phyloP scores from a whole-genome alignment of 1,140 invertebrate genomes.

The Drosophila azteca region DNA sequence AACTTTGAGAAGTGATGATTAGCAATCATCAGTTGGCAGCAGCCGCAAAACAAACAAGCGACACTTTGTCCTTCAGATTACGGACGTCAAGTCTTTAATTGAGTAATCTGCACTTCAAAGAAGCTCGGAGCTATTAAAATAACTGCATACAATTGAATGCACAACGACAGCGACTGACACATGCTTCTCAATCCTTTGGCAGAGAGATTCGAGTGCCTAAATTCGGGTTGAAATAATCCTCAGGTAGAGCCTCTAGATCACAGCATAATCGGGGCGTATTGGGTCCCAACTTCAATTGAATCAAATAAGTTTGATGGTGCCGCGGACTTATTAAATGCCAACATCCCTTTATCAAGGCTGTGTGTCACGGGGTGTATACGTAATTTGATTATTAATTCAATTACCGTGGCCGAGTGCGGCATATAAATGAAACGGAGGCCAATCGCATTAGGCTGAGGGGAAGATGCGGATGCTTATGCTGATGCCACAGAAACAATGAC shows the following conservation, averaged over 20 bases:
- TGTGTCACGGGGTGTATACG: constrained; percentile 70
- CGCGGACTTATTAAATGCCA: constrained; percentile 16
- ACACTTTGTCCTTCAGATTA: too few relatives aligned
- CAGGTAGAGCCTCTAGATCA: background rate
- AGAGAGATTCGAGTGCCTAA: background rate
- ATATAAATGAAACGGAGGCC: constrained; percentile 54
- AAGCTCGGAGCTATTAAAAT: background rate
- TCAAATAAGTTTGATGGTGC: constrained; percentile 42
- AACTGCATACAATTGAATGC: background rate
- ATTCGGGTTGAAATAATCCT: background rate
- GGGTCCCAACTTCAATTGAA: constrained; percentile 49
- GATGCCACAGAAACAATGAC: constrained; percentile 61
- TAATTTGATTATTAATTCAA: constrained; percentile 82
- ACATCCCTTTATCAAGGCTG: constrained; percentile 14
- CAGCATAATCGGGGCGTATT: constrained; percentile 25
- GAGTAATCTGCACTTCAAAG: background rate
- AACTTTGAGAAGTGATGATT: too few relatives aligned
- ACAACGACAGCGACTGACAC: background rate
- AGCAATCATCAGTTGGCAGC: too few relatives aligned
- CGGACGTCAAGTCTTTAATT: too few relatives aligned
- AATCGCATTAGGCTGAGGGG: constrained; percentile 66
- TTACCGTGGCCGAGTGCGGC: constrained; percentile 35
- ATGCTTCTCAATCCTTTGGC: background rate
- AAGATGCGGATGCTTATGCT: constrained; percentile 18
- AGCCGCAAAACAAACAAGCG: too few relatives aligned